phyloP scores from a whole-genome alignment of 2,888 invertebrate genomes.

The Ormia ochracea region DNA sequence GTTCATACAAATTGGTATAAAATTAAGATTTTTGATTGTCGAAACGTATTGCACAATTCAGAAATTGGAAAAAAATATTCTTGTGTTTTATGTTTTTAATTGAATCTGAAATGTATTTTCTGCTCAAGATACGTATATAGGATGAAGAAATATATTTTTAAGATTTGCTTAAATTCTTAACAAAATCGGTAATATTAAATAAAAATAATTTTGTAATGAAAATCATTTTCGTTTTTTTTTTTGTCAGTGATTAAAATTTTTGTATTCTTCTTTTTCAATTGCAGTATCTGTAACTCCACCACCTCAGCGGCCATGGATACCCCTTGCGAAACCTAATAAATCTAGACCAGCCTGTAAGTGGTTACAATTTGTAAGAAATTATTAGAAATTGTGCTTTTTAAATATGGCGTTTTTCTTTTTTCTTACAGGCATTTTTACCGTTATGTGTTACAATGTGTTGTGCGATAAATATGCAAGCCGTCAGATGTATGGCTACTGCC shows the following conservation, averaged over 20 bases:
- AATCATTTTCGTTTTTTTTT: no score
- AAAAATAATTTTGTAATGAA: no score
- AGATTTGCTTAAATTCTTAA: no score
- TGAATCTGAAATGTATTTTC: no score
- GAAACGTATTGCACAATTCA: no score
- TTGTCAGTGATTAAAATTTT: background rate
- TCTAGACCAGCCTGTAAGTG: slow-evolving; percentile 93
- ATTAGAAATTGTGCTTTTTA: background rate
- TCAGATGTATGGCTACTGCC: slow-evolving; percentile 99
- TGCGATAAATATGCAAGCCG: slow-evolving; percentile 99
- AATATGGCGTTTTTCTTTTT: background rate
- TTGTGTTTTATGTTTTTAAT: no score
- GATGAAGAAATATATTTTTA: no score
- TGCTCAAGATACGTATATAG: no score
- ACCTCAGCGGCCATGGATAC: slow-evolving; percentile 97
- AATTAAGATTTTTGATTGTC: no score
- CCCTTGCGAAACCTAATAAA: slow-evolving; percentile 91
- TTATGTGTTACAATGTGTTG: slow-evolving; percentile 99
- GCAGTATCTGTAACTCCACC: slow-evolving; percentile 92
- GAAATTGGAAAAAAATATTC: no score
- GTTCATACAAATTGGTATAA: no score
- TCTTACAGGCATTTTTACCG: slow-evolving; percentile 91
- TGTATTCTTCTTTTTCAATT: slow-evolving; percentile 75
- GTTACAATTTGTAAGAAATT: background rate
- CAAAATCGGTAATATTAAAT: no score